Evolutionary conservation across 2,888 invertebrate species (phyloP).

Genomic region (Pammene aurita): DNA sequence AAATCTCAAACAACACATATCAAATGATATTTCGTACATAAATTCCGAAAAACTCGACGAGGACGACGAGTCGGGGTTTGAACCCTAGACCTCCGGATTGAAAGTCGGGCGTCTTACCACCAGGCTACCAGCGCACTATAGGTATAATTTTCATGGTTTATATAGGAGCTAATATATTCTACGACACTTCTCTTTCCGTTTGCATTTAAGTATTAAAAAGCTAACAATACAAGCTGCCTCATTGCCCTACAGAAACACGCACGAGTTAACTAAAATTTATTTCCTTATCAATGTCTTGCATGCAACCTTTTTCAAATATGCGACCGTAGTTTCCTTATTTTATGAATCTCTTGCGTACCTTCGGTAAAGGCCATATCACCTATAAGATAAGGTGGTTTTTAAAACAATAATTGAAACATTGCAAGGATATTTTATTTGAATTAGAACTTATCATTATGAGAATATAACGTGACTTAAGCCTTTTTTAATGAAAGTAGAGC

Average conservation of each 20-base stretch:
- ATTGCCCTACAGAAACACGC: neutral
- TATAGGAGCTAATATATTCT: no score
- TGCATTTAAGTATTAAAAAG: no score
- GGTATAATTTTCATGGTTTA: no score
- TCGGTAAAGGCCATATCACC: neutral
- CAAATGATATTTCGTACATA: no score
- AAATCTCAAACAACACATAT: no score
- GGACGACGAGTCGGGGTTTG: no score
- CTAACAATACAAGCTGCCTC: neutral
- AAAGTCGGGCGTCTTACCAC: no score
- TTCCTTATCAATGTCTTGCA: conserved; percentile 1
- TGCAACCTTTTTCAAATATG: neutral
- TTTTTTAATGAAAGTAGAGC: no score
- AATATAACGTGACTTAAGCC: neutral
- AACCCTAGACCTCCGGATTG: no score
- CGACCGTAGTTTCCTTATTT: neutral
- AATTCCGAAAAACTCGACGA: no score
- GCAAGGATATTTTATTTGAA: neutral
- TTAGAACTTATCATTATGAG: neutral
- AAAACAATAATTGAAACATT: neutral
- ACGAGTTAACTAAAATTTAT: neutral
- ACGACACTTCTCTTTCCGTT: no score
- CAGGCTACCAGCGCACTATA: no score
- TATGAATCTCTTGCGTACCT: neutral
- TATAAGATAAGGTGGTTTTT: neutral